Evolutionary conservation across 2,113 vertebrate species (phyloP), one percentile per base, ranked within the genome.

Genomic region (Marmota monax): DNA sequence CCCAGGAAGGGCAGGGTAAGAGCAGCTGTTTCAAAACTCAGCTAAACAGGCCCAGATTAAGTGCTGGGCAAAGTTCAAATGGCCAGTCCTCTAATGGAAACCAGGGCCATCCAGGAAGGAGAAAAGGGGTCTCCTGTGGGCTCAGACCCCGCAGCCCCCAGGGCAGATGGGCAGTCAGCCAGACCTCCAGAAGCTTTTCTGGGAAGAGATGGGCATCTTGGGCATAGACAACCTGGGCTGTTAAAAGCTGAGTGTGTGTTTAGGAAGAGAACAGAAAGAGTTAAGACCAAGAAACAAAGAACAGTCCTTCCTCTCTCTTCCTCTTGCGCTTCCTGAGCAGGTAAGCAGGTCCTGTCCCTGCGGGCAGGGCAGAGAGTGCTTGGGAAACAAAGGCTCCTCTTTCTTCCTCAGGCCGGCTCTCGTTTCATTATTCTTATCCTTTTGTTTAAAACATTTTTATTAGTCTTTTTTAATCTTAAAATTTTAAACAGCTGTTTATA

Each of bases 401-500:
- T 96, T 79, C 90, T 97, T 96, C 98, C 93, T 95, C 73, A 96
- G 94, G 97, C 96, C 97, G 98, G 97, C 96, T 98, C 87, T 74
- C 93, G 48, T 91, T 88, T 97, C 97, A 98, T 98, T 98, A 98
- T 98, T 92, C 90, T 95, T 97, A 96, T 90, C 98, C 97, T 96
- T 97, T 97, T 97, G 97, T 98, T 98, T 95, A 97, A 87, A 98
- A 95, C 95, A 97, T 97, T 98, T 98, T 95, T 97, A 97, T 98
- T 97, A 95, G 48, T 37, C 97, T 97, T 97, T 85, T 97, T 98
- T 97, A 63, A 82, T 98, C 95, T 97, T 97, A 97, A 92, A 97
- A 82, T 32, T 98, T 98, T 98, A 97, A 98, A 98, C 98, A 98
- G 98, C 98, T 89, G 98, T 99, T 98, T 98, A 98, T 98, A 98